Percentiles rank a stretch among this genome's conserved stretches.
These are phyloP conservation scores for Mormyrops attenuatus DNA, from an alignment of 2,797 vertebrate species.

Conservation along the genomic window DNA sequence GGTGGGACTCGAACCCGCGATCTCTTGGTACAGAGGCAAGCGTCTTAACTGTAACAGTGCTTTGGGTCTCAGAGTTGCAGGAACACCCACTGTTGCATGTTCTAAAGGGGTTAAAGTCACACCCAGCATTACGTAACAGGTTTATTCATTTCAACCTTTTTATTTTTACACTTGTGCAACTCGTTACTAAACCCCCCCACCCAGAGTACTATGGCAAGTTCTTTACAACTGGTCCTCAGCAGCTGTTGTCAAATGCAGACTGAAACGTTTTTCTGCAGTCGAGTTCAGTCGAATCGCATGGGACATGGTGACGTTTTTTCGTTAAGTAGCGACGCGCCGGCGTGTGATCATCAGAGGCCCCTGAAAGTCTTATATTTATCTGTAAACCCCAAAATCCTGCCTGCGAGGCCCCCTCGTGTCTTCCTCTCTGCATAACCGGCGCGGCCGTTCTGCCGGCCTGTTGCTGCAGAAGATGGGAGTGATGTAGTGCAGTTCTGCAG, in stretches of 20 bases:
- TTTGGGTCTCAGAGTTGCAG: neutral
- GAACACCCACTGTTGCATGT: neutral
- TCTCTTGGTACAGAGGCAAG: no score
- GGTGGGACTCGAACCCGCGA: no score
- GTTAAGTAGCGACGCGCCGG: neutral
- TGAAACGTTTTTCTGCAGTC: neutral
- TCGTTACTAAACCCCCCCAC: neutral
- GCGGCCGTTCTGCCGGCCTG: neutral
- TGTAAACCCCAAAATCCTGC: neutral
- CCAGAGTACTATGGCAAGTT: neutral
- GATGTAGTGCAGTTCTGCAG: neutral
- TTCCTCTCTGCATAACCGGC: neutral
- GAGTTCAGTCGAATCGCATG: neutral
- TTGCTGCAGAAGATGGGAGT: neutral
- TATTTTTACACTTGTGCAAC: neutral
- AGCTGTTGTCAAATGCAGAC: neutral
- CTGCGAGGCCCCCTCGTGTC: neutral
- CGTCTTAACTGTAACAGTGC: no score
- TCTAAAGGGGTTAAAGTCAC: neutral
- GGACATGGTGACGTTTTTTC: neutral
- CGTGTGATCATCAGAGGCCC: neutral
- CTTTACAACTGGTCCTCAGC: neutral
- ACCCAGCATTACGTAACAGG: neutral
- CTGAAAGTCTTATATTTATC: neutral
- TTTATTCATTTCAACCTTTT: neutral